Evolutionary conservation across 2,113 vertebrate species (phyloP).

Genomic region (Stegostoma tigrinum): DNA sequence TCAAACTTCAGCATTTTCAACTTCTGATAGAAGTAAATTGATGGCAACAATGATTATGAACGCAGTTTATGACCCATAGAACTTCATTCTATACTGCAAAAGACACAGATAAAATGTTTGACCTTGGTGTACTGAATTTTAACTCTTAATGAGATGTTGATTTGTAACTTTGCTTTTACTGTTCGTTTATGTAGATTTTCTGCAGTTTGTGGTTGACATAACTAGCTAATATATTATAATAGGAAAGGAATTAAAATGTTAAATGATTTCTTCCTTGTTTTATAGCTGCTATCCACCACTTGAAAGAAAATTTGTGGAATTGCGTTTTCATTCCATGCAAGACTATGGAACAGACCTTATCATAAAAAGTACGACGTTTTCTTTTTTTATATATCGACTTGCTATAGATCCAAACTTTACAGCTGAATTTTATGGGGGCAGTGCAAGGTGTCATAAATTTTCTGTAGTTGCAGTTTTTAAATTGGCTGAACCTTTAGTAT

Average conservation of each 20-base stretch:
- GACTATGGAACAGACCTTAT: neutral
- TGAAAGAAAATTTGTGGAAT: conserved; percentile 29
- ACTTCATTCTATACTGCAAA: neutral
- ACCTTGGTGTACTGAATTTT: neutral
- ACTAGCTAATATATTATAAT: neutral
- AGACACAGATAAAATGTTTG: neutral
- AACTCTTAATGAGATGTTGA: neutral
- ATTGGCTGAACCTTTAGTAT: neutral
- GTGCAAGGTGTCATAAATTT: neutral
- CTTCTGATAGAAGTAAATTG: neutral
- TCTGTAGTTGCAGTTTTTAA: neutral
- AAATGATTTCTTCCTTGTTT: neutral
- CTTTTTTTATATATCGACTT: neutral
- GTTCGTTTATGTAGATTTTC: neutral
- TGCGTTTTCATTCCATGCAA: neutral
- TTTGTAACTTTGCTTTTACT: neutral
- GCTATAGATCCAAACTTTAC: neutral
- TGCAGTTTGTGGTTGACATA: neutral
- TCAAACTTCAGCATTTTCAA: neutral
- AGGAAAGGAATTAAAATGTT: neutral
- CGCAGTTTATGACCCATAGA: neutral
- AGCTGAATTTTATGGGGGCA: neutral
- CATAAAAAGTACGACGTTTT: neutral
- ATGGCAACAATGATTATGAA: neutral
- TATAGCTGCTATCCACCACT: conserved; percentile 10